Percentiles rank a stretch among this genome's conserved stretches.
phyloP scores from a whole-genome alignment of 1,140 invertebrate genomes.

The Trichomalopsis sarcophagae region DNA sequence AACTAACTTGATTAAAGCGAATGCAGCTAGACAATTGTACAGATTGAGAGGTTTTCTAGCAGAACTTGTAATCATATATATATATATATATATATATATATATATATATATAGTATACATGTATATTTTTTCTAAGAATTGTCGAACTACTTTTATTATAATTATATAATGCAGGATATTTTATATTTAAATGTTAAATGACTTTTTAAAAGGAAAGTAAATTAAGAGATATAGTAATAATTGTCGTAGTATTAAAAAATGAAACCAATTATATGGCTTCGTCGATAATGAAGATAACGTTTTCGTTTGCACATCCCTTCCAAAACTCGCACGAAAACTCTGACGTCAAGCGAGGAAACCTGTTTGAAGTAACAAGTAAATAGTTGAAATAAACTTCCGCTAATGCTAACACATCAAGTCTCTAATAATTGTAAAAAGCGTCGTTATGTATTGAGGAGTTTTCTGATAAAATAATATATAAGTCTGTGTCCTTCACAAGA shows the following conservation, averaged over 20 bases:
- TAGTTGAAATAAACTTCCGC: too few species aligned
- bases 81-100: too few species aligned
- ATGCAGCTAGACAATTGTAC: neutral
- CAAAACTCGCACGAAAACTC: too few species aligned
- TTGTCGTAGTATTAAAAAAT: too few species aligned
- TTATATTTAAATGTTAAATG: neutral
- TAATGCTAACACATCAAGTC: neutral
- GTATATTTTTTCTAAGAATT: neutral
- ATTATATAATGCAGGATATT: neutral
- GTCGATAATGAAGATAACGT: conserved; percentile 1
- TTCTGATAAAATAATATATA: too few species aligned
- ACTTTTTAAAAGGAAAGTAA: too few species aligned
- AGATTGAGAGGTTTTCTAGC: neutral
- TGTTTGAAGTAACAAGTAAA: too few species aligned
- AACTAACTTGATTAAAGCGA: conserved; percentile 20
- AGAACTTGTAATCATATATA: neutral
- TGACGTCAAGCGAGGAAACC: too few species aligned
- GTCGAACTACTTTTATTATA: neutral
- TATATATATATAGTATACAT: neutral
- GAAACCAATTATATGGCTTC: neutral
- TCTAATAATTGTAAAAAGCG: neutral
- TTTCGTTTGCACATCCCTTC: conserved; percentile 11
- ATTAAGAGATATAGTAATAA: too few species aligned
- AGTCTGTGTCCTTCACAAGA: too few species aligned
- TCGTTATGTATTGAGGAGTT: too few species aligned